Evolutionary conservation across 1,140 invertebrate species (phyloP), one percentile per base, ranked within the genome.

Genomic region (Andricus grossulariae): DNA sequence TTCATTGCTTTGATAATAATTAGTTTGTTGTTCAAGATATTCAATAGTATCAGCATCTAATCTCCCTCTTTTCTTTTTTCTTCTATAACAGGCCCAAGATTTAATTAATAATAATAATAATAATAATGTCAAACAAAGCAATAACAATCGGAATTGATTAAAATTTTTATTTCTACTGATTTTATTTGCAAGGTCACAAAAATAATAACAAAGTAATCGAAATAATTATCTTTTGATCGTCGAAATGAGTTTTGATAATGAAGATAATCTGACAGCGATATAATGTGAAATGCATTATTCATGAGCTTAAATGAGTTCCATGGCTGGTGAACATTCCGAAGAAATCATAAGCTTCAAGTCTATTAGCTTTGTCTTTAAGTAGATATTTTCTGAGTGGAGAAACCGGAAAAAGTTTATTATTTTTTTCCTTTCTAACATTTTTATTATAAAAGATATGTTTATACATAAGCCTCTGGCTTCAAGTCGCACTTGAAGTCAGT

Each of bases 281-380:
- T 60, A 60, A 60, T 60, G 57, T 60, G 57, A 60, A 16, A 25
- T 60, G 57, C 57, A 60, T 60, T 60, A 32, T 60, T 60, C 21
- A 60, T 32, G 21, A 57, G n/a, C 55, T 19, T 21, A 12, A 32
- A 60, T 60, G 57, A 32, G 32, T 60, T 32, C 57, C 25, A 32
- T 60, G 57, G 57, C 57, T 32, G 5, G 32, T 60, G 12, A 15
- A 60, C 57, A 60, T 60, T 60, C 57, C 57, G 7, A 21, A 60
- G 21, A 32, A 60, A 60, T 25, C 13, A 60, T 60, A 60, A 60
- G 57, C 16, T 32, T 32, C 16, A 60, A 32, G 32, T 32, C 8
- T 39, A 16, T 21, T 60, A 60, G 32, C 32, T 21, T 60, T 5
- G 55, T 25, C 6, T 25, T 21, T 12, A 57, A 18, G 19, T 57